A percentile compares a stretch with the other conserved stretches of the same genome.
phyloP scores from a whole-genome alignment of 2,113 vertebrate species.

The Stigmatopora argus region DNA sequence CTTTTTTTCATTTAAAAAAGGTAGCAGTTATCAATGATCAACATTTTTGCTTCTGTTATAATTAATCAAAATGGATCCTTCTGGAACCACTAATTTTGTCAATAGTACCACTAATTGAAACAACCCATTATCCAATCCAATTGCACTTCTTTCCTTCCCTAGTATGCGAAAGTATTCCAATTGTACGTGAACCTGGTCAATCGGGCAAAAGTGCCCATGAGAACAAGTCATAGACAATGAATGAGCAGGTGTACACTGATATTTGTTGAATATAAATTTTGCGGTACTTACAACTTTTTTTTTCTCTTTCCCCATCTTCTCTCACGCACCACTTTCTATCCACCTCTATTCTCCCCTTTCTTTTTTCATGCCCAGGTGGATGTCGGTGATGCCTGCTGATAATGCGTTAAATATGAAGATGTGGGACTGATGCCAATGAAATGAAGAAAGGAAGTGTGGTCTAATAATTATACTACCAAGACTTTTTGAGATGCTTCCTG shows the following conservation, averaged over 20 bases:
- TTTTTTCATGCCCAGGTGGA: slow-evolving; percentile 38
- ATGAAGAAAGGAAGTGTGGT: slow-evolving; percentile 20
- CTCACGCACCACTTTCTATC: neutral
- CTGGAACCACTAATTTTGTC: too few species aligned
- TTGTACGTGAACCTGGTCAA: too few species aligned
- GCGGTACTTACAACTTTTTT: slow-evolving; percentile 14
- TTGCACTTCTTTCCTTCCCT: too few species aligned
- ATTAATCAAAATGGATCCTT: too few species aligned
- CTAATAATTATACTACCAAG: slow-evolving; percentile 10
- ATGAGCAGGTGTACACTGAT: neutral
- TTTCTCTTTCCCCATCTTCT: slow-evolving; percentile 11
- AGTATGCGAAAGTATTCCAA: too few species aligned
- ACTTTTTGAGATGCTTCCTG: slow-evolving; percentile 1
- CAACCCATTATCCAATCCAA: too few species aligned
- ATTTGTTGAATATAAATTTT: neutral
- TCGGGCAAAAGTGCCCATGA: too few species aligned
- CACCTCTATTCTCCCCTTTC: slow-evolving; percentile 14
- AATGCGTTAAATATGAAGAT: slow-evolving; percentile 12
- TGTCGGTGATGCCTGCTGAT: slow-evolving; percentile 3
- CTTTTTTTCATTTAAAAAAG: too few species aligned
- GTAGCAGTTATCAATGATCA: too few species aligned
- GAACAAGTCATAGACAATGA: neutral
- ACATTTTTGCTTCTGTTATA: too few species aligned
- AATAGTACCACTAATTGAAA: too few species aligned
- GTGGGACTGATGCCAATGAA: slow-evolving; percentile 14